phyloP scores from a whole-genome alignment of 2,113 vertebrate species.

The Petromus typicus region DNA sequence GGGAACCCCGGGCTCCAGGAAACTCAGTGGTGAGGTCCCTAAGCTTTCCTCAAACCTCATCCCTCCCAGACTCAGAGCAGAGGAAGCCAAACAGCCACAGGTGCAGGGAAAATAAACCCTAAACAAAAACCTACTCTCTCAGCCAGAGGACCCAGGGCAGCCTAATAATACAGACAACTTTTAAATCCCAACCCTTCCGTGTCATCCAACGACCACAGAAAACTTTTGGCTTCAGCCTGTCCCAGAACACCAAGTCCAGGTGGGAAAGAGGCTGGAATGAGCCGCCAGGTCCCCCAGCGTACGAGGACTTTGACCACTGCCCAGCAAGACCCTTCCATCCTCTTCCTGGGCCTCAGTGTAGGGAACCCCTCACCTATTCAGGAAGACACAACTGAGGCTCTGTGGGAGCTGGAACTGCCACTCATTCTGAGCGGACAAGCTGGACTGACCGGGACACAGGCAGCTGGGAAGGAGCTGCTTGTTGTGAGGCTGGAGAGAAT shows the following conservation, averaged over 20 bases:
- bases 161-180: not conserved
- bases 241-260: not conserved
- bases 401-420: not conserved
- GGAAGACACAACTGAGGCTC: no score
- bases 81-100: not conserved
- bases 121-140: not conserved
- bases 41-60: not conserved
- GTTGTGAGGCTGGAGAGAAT: not conserved
- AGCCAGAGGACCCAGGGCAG: no score
- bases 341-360: no score
- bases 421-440: not conserved
- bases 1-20: not conserved
- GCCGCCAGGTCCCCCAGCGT: not conserved
- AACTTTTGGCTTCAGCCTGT: not conserved
- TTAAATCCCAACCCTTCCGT: not conserved
- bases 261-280: not conserved
- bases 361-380: not conserved
- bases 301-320: not conserved
- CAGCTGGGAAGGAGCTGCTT: fast-evolving
- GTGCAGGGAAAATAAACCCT: not conserved
- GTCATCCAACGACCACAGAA: not conserved
- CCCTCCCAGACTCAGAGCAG: not conserved
- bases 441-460: not conserved
- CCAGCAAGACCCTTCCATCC: fast-evolving
- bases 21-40: not conserved